phyloP scores from a whole-genome alignment of 1,140 invertebrate species.

The Magallana angulata region DNA sequence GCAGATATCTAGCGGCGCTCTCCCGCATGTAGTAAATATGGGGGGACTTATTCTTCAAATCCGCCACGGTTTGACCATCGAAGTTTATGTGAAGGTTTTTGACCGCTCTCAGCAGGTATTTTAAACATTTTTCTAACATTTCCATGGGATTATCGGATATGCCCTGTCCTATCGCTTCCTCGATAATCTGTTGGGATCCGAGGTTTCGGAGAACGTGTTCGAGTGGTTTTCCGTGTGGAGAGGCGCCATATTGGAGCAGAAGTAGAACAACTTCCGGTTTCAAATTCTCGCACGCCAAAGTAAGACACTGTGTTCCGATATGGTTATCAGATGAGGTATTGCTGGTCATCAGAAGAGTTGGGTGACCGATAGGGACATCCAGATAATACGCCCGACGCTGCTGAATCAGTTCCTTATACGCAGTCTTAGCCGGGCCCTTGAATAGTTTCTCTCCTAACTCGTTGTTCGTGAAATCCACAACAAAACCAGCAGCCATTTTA shows the following conservation, averaged over 20 bases:
- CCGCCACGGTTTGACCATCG: slow-evolving; percentile 41
- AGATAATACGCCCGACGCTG: slow-evolving; percentile 44
- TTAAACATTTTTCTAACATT: slow-evolving; percentile 50
- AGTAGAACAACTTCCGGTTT: slow-evolving; percentile 53
- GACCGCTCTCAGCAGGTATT: slow-evolving; percentile 53
- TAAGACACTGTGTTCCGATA: slow-evolving; percentile 47
- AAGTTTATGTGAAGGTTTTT: slow-evolving; percentile 39
- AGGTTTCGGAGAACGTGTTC: slow-evolving; percentile 54
- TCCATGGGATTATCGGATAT: slow-evolving; percentile 43
- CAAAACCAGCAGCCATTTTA: slow-evolving; percentile 48
- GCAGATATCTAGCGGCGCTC: slow-evolving; percentile 39
- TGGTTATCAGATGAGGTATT: slow-evolving; percentile 38
- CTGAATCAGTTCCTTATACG: slow-evolving; percentile 45
- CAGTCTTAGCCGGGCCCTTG: slow-evolving; percentile 46
- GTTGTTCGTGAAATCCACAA: slow-evolving; percentile 45
- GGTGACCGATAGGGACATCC: slow-evolving; percentile 59
- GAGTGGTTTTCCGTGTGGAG: slow-evolving; percentile 52
- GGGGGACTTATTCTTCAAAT: neutral
- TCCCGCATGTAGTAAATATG: slow-evolving; percentile 52
- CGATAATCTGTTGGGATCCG: slow-evolving; percentile 47
- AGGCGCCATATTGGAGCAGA: slow-evolving; percentile 53
- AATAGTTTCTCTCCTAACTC: slow-evolving; percentile 51
- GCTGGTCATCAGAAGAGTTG: slow-evolving; percentile 52
- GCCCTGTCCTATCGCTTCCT: neutral
- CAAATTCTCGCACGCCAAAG: slow-evolving; percentile 55